Base-by-base conservation (phyloP, 2,888 invertebrate species). In the Arge pagana region DNA sequence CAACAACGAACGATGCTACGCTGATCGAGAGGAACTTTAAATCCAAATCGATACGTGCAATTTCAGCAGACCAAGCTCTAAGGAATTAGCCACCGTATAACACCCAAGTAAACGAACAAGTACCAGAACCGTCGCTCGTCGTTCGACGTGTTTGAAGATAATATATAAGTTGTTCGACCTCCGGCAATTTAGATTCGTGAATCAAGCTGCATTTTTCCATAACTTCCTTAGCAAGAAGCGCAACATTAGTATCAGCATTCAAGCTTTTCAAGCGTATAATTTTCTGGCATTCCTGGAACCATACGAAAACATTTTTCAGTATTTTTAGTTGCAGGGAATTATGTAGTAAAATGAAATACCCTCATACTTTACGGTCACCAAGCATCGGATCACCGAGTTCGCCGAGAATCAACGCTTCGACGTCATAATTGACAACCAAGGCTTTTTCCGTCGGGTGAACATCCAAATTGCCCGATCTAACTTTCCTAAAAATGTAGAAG, bases 381-480 rank as follows among this genome's bases (percentile, higher is more conserved):
- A 90, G 81, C 83, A 92, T 86, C 11, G 88, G 85, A 75, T 90
- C 87, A 54, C 88, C 89, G 59, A 88, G 81, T 71, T 89, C 88
- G 23, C 89, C 89, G 57, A 91, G 81, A 61, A 93, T 88, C n/a
- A 89, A 85, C 39, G 91, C 92, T 74, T 93, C 90, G 58, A 93
- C 80, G 72, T 93, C 90, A 79, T 93, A 93, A 77, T 89, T 89
- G 48, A 94, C 87, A 51, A 95, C 85, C 43, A 94, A 78, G 36
- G 93, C 93, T 70, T 90, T 89, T 70, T 93, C 88, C 45, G 88
- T 88, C 7, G 93, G 93, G 80, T 95, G 94, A 13, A 93, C 93
- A 79, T 95, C 93, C 57, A 94, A 83, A 54, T 85, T 84, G 42
- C 90, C 89, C 54, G 89, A 87, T 78, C 85, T 84, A 63, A 88